Conservation (phyloP, 1,140 invertebrate species). For the Camponotus pennsylvanicus region DNA sequence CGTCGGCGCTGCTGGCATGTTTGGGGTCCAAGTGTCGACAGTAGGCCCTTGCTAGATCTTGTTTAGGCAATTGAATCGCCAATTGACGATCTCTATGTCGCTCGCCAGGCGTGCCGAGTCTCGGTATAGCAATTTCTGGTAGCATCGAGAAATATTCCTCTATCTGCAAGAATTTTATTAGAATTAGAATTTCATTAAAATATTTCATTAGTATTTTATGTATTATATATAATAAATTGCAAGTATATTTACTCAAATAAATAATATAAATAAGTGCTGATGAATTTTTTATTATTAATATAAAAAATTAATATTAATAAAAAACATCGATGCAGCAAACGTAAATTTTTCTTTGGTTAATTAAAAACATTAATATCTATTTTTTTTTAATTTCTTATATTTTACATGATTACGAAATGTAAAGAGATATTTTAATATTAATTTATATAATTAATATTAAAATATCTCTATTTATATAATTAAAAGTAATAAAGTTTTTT, state of each 20-base stretch:
- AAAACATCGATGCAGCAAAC: not conserved
- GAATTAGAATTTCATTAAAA: too few relatives aligned
- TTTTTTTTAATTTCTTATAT: not conserved
- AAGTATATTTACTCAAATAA: not conserved
- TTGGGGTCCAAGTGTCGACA: slow-evolving; percentile 94
- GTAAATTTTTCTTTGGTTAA: not conserved
- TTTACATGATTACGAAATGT: not conserved
- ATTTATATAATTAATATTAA: not conserved
- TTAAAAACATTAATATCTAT: not conserved
- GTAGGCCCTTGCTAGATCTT: slow-evolving; percentile 96
- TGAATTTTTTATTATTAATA: not conserved
- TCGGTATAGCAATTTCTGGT: slow-evolving; percentile 92
- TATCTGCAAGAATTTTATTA: slow-evolving; percentile 80
- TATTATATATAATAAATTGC: not conserved
- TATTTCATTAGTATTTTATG: not conserved
- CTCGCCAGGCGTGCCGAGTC: slow-evolving; percentile 92
- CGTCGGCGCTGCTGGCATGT: slow-evolving; percentile 91
- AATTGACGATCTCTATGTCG: slow-evolving; percentile 93
- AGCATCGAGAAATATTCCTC: slow-evolving; percentile 90
- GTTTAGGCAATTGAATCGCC: slow-evolving; percentile 96
- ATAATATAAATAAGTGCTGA: not conserved
- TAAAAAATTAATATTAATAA: not conserved
- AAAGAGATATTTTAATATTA: not conserved
- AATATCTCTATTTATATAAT: too few relatives aligned
- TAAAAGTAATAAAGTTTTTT: not conserved